Base-by-base conservation (phyloP, 2,113 vertebrate genomes). In the Callospermophilus lateralis region DNA sequence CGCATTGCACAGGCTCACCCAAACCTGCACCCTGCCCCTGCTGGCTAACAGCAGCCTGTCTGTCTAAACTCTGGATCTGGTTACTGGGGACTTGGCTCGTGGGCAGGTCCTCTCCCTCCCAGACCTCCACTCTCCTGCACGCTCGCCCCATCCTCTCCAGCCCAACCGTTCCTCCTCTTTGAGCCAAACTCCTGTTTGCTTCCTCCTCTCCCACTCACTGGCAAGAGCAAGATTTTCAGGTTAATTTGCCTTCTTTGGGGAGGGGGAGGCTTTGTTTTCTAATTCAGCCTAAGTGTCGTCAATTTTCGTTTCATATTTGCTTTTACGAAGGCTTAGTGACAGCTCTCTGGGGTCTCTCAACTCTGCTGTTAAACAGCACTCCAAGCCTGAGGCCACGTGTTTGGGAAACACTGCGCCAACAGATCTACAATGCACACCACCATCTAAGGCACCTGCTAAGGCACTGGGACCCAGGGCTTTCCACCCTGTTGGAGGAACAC, bases 331-430 rank as follows among this genome's bases (percentile, higher is more conserved):
- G 37, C 30, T 85, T 42, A 85, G 51, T 6, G 39, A 83, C 53
- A 86, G 91, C 28, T 32, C 37, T 32, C 5, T 24, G 32, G 26
- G 32, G 26, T 76, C 65, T 61, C 37, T 2, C 20, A 15, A 19
- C 63, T 51, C 48, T 89, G 45, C 20, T 58, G 51, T 0, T 2
- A 19, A 48, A n/a, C 0, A 32, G 76, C n/a, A 78, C 12, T 42
- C 51, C n/a, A n/a, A 16, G 1, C 22, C 45, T 11, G 1, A 8
- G 63, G 61, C 34, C 55, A 17, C 0, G 0, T 0, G 11, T n/a
- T 22, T 45, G 70, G 32, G 72, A 53, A 90, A 28, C 45, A 51
- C 6, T 3, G 24, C 8, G 17, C 3, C 48, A 1, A 8, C 2
- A 80, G 26, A 48, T 24, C 51, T 17, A 0, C 0, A 10, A 17